phyloP scores from a whole-genome alignment of 2,797 vertebrate species.

The Clarias platycephalus region DNA sequence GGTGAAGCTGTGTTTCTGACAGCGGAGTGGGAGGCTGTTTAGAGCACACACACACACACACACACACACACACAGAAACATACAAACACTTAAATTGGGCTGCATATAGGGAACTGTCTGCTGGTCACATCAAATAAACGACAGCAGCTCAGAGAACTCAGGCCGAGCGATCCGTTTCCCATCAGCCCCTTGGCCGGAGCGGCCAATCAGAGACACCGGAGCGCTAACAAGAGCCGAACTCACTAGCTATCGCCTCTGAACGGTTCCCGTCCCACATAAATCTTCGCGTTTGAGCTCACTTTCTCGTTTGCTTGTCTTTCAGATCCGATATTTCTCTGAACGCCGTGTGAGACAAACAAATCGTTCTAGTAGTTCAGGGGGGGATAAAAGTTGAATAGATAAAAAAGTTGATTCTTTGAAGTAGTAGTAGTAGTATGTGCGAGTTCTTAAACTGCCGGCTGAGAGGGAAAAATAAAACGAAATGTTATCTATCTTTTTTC shows the following conservation, averaged over 20 bases:
- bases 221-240: constrained; percentile 50
- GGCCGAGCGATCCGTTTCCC: constrained; percentile 40
- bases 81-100: constrained; percentile 50
- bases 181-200: constrained; percentile 30
- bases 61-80: constrained; percentile 3
- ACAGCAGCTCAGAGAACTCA: constrained; percentile 42
- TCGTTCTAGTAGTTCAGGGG: neutral
- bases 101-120: constrained; percentile 52
- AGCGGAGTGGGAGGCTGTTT: constrained; percentile 53
- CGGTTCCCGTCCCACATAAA: constrained; percentile 8
- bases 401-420: neutral
- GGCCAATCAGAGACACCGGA: constrained; percentile 34
- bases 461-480: neutral
- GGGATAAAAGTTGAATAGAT: neutral
- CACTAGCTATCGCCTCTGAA: neutral
- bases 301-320: neutral
- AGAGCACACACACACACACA: constrained; percentile 32
- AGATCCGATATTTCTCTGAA: neutral
- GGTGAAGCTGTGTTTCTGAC: constrained; percentile 69
- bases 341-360: neutral
- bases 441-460: neutral
- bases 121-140: constrained; percentile 58
- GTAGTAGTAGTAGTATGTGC: neutral
- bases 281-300: constrained; percentile 15
- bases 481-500: neutral